phyloP scores from a whole-genome alignment of 2,888 invertebrate species.

The Archips xylosteana region DNA sequence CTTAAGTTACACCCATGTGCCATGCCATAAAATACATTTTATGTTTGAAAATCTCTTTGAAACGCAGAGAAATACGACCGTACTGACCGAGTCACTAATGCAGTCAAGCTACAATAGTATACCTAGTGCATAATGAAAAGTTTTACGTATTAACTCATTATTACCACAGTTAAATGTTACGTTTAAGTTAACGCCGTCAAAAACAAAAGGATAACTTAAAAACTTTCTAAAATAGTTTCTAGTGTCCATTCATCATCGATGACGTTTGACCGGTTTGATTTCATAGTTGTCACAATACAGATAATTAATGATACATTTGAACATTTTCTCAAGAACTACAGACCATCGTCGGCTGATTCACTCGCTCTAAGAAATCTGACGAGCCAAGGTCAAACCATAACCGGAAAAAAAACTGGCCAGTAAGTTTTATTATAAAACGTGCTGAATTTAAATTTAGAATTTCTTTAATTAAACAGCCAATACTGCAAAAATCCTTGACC shows the following conservation, averaged over 20 bases:
- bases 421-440: slow-evolving; percentile 6
- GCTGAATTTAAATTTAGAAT: slow-evolving; percentile 23
- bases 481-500: background rate
- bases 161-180: background rate
- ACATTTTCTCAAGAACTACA: background rate
- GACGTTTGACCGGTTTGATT: background rate
- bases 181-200: background rate
- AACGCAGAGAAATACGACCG: slow-evolving; percentile 36
- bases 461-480: background rate
- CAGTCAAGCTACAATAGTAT: slow-evolving; percentile 1
- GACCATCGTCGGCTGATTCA: slow-evolving; percentile 19
- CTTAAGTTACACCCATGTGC: slow-evolving; percentile 26
- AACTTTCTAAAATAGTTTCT: background rate
- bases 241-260: background rate
- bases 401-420: background rate
- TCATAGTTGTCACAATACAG: slow-evolving; percentile 12
- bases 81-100: slow-evolving; percentile 34
- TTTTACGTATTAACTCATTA: background rate
- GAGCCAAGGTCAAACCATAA: slow-evolving; percentile 22
- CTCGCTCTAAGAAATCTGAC: slow-evolving; percentile 16
- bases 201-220: background rate
- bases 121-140: background rate
- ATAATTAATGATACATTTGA: slow-evolving; percentile 28
- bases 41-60: slow-evolving; percentile 31
- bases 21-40: slow-evolving; percentile 33